Evolutionary conservation across 2,888 invertebrate genomes (phyloP).

Genomic region (Odontocolon sp.): DNA sequence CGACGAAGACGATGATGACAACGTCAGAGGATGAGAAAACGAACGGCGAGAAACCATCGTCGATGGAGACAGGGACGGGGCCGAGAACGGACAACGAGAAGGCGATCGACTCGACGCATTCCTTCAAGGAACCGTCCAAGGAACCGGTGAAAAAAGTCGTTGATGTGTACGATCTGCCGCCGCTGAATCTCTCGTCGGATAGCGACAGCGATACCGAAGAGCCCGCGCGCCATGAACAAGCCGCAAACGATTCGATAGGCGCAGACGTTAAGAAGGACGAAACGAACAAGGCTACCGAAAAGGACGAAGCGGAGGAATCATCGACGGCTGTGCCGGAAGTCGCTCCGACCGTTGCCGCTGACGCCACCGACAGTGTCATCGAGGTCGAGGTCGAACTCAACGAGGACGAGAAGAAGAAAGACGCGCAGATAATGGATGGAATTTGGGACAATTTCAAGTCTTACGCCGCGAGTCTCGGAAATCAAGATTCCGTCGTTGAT

Average conservation of each 20-base stretch:
- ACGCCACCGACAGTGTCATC: background rate
- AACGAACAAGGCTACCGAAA: slow-evolving; percentile 67
- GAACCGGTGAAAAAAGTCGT: slow-evolving; percentile 82
- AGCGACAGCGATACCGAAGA: slow-evolving; percentile 89
- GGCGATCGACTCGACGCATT: no score
- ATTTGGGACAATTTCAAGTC: slow-evolving; percentile 91
- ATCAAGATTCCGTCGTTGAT: slow-evolving; percentile 70
- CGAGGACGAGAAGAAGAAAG: slow-evolving; percentile 81
- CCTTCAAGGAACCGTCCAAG: no score
- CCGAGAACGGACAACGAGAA: no score
- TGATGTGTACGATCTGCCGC: slow-evolving; percentile 88
- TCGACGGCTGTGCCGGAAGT: slow-evolving; percentile 76
- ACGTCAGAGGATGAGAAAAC: slow-evolving; percentile 60
- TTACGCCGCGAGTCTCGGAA: slow-evolving; percentile 87
- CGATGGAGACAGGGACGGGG: slow-evolving; percentile 78
- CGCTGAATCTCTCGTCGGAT: slow-evolving; percentile 90
- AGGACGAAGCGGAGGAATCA: no score
- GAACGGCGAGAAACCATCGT: slow-evolving; percentile 68
- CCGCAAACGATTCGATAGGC: background rate
- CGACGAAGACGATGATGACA: slow-evolving; percentile 19
- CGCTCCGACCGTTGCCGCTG: slow-evolving; percentile 49
- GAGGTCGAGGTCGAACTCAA: slow-evolving; percentile 34
- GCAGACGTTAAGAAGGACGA: slow-evolving; percentile 70
- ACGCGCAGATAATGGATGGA: slow-evolving; percentile 86
- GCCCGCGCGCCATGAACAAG: slow-evolving; percentile 48